Base-by-base conservation (phyloP, 2,797 vertebrate species). In the Myiotriccus ornatus region DNA sequence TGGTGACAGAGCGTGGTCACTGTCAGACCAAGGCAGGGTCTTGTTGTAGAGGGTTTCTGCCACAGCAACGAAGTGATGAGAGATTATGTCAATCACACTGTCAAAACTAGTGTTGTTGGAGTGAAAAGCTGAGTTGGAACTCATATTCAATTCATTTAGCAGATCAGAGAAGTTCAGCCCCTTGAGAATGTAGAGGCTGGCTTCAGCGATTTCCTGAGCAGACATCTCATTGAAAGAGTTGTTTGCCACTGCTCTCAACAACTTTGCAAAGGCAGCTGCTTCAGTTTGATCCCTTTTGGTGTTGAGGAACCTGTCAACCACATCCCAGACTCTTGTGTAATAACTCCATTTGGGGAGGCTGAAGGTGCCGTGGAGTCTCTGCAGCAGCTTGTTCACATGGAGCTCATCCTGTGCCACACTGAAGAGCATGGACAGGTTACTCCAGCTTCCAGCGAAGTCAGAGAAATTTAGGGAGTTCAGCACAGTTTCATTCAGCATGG, bases 1-100 rank as follows among this genome's bases (percentile, higher is more conserved):
- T 68, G 97, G 97, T 68, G 98, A 98, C 9, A 97, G 85, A 3
- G 60, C 81, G 59, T 89, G 84, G 50, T 71, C 89, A 52, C 89
- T 76, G 16, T 94, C 90, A 50, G 56, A 82, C 98, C 96, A 97
- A 68, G 75, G 34, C 1, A 92, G 37, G 1, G 77, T 96, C 81
- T 90, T 84, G 44, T 96, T 97, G 44, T 73, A 87, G 52, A 97
- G 59, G 12, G 65, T 90, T 95, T 97, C 97, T 93, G 85, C 62
- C 83, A 41, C 7, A 6, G 62, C 52, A 49, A 47, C 3, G n/a
- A 97, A 96, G n/a, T 67, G 90, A 71, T 49, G 68, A 78, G 81
- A 44, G 1, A 95, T n/a, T 0, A 64, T 19, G 39, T 92, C 93
- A 75, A 96, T 56, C n/a, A 73, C 37, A 8, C 10, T 78, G n/a